Evolutionary conservation across 2,888 invertebrate genomes (phyloP).

Genomic region (Thymelicus acteon): DNA sequence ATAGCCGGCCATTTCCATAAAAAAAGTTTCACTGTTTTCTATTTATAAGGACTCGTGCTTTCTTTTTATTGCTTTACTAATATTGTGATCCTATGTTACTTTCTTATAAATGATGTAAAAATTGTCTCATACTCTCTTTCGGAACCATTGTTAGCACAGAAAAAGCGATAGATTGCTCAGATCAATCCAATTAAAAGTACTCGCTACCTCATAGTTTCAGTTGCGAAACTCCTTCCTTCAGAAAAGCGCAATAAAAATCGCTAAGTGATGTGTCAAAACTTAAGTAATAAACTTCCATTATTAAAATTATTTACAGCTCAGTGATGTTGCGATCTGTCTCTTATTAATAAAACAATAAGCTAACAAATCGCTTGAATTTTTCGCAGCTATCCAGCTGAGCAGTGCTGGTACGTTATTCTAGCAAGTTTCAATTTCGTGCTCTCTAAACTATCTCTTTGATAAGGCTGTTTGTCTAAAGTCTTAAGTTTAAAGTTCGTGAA

Average conservation of each 20-base stretch:
- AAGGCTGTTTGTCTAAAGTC: constrained; percentile 10
- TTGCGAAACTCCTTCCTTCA: neutral
- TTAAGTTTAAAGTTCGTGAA: constrained; percentile 3
- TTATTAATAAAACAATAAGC: neutral
- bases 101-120: too few relatives aligned
- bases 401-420: neutral
- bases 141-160: too few relatives aligned
- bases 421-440: constrained; percentile 6
- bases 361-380: neutral
- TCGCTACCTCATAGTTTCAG: too few relatives aligned
- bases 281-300: constrained; percentile 4
- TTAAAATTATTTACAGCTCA: neutral
- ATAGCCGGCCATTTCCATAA: too few relatives aligned
- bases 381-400: neutral
- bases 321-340: neutral
- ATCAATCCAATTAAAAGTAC: too few relatives aligned
- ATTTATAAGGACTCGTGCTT: too few relatives aligned
- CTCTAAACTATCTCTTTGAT: constrained; percentile 15
- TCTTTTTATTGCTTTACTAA: too few relatives aligned
- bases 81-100: too few relatives aligned
- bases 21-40: too few relatives aligned
- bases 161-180: too few relatives aligned
- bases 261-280: constrained; percentile 18
- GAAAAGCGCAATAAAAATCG: constrained; percentile 8
- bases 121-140: too few relatives aligned